Evolutionary conservation across 2,888 invertebrate genomes (phyloP), one percentile per base, ranked within the genome.

Genomic region (Leptogaster cylindrica): DNA sequence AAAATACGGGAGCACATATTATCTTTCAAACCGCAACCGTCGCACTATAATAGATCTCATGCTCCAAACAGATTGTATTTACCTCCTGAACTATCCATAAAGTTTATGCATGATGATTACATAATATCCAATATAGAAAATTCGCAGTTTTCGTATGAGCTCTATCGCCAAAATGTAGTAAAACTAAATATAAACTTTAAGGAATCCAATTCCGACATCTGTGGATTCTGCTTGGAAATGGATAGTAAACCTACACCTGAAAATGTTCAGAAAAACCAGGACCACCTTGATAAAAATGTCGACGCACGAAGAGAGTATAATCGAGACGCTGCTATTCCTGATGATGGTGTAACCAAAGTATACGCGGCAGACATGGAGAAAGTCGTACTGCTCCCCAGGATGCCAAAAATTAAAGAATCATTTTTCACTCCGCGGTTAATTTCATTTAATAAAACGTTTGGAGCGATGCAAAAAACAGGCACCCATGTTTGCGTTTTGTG

Each of bases 111-210:
- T n/a, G n/a, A n/a, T n/a, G n/a, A n/a, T n/a, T n/a, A n/a, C n/a
- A n/a, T n/a, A n/a, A n/a, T n/a, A n/a, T n/a, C n/a, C n/a, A n/a
- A n/a, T n/a, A n/a, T n/a, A n/a, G n/a, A n/a, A n/a, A n/a, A n/a
- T n/a, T n/a, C 39, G 12, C 39, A 10, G 12, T 8, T 6, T 18
- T 50, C 23, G 8, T 50, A 50, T 25, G 50, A 50, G 20, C 7
- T 50, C 7, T 50, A 50, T 12, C 6, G 50, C 1, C 50, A 50
- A 50, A 50, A 50, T 50, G 20, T 50, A 2, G 23, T 12, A 18
- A 50, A 50, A 50, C 10, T 50, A n/a, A 50, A 50, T 25, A 50
- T 50, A 10, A 25, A 27, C n/a, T 50, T 50, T 50, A 50, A 50
- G 6, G 50, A 50, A 20, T 3, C n/a, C 8, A 4, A 20, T 2